A percentile compares a stretch with the other conserved stretches of the same genome.
Evolutionary conservation across 2,888 invertebrate genomes (phyloP).

Genomic region (Chaitophorus viminalis): DNA sequence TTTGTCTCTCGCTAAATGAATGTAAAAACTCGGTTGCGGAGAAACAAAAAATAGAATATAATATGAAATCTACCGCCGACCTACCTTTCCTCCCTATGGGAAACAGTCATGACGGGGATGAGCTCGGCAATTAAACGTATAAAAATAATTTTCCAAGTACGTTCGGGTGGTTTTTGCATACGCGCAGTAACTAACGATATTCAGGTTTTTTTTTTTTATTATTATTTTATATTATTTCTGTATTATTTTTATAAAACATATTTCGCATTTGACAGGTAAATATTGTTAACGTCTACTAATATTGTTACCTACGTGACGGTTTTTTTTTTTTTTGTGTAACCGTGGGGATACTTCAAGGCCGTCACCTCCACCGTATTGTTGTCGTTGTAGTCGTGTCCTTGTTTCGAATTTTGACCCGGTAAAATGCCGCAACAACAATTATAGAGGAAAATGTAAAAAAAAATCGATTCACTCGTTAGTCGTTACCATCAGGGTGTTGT

Average conservation of each 20-base stretch:
- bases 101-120: no score
- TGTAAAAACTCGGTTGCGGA: background rate
- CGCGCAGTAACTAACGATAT: no score
- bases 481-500: no score
- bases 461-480: conserved; percentile 8
- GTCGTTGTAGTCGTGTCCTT: background rate
- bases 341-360: conserved; percentile 7
- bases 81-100: background rate
- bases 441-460: background rate
- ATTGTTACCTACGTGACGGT: background rate
- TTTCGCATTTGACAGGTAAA: conserved; percentile 26
- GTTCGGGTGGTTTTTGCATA: background rate
- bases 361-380: background rate
- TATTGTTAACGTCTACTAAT: background rate
- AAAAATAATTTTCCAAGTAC: background rate
- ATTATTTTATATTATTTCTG: background rate
- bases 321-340: conserved; percentile 3
- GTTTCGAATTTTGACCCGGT: conserved; percentile 4
- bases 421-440: background rate
- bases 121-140: background rate
- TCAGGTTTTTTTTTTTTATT: background rate
- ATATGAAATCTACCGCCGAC: background rate
- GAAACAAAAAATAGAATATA: background rate
- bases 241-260: background rate
- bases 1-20: conserved; percentile 9